These are phyloP conservation scores for Agapetus fuscipes DNA, from an alignment of 2,888 invertebrate species.

Conservation along the genomic window DNA sequence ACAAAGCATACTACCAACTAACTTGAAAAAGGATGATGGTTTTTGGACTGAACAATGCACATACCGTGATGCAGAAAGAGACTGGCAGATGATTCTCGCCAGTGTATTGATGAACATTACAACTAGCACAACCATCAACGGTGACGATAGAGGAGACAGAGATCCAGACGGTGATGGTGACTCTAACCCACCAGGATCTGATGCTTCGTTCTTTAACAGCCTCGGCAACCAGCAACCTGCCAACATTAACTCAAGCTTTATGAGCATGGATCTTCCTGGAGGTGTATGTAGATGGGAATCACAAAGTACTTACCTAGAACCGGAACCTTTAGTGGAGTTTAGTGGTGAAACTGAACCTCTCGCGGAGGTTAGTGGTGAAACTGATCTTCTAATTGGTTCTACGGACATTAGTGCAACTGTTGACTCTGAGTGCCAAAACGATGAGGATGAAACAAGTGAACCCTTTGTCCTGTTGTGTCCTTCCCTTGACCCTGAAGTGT, in stretches of 20 bases:
- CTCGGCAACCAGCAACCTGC: slow-evolving; percentile 25
- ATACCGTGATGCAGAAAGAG: slow-evolving; percentile 58
- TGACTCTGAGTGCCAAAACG: background rate
- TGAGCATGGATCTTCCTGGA: slow-evolving; percentile 65
- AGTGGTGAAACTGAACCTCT: slow-evolving; percentile 25
- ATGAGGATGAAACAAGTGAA: slow-evolving; percentile 17
- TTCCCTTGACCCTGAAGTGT: slow-evolving; percentile 11
- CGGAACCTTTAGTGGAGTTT: slow-evolving; percentile 37
- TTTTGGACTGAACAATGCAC: slow-evolving; percentile 51
- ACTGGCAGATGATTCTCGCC: slow-evolving; percentile 47
- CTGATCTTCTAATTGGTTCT: background rate
- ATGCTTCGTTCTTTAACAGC: slow-evolving; percentile 24
- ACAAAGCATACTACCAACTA: slow-evolving; percentile 4
- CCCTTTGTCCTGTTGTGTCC: slow-evolving; percentile 7
- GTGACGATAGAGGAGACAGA: slow-evolving; percentile 47
- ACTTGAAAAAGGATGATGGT: slow-evolving; percentile 31
- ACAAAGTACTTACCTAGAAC: slow-evolving; percentile 65
- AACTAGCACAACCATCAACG: slow-evolving; percentile 23
- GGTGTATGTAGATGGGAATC: slow-evolving; percentile 76
- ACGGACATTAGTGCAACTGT: no score
- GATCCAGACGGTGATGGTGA: slow-evolving; percentile 52
- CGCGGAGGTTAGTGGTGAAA: slow-evolving; percentile 24
- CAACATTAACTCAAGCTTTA: slow-evolving; percentile 44
- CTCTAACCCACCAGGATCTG: slow-evolving; percentile 29
- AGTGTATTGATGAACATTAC: slow-evolving; percentile 32